Percentiles rank a stretch among this genome's conserved stretches.
phyloP scores from a whole-genome alignment of 1,140 invertebrate genomes.

The Penaeus indicus region DNA sequence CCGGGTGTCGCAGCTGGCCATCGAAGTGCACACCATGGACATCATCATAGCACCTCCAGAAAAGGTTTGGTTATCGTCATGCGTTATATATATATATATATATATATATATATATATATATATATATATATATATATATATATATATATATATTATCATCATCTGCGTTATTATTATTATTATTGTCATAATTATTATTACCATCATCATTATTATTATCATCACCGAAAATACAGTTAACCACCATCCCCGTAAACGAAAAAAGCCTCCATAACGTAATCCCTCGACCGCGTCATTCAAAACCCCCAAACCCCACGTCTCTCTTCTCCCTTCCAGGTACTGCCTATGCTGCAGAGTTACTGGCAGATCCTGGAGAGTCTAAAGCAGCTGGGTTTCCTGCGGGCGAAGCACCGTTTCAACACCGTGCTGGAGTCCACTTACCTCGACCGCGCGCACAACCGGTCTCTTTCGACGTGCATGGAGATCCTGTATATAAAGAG shows the following conservation, averaged over 20 bases:
- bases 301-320: no score
- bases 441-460: slow-evolving; percentile 22
- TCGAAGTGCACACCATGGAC: slow-evolving; percentile 47
- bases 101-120: no score
- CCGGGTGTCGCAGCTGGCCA: slow-evolving; percentile 35
- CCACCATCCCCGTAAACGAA: no score
- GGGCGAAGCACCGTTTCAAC: slow-evolving; percentile 28
- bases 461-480: slow-evolving; percentile 28
- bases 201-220: no score
- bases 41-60: slow-evolving; percentile 27
- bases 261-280: no score
- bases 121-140: no score
- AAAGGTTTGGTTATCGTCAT: slow-evolving; percentile 4
- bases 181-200: no score
- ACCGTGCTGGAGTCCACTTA: slow-evolving; percentile 21
- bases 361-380: background rate
- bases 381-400: slow-evolving; percentile 25
- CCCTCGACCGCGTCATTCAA: no score
- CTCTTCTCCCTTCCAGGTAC: background rate
- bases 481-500: slow-evolving; percentile 40
- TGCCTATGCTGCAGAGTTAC: slow-evolving; percentile 4
- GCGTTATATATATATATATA: no score
- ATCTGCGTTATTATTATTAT: no score
- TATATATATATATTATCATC: no score
- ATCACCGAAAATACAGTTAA: no score